Percentiles rank a stretch among this genome's conserved stretches.
phyloP scores from a whole-genome alignment of 2,888 invertebrate genomes.

The Coelopa pilipes region DNA sequence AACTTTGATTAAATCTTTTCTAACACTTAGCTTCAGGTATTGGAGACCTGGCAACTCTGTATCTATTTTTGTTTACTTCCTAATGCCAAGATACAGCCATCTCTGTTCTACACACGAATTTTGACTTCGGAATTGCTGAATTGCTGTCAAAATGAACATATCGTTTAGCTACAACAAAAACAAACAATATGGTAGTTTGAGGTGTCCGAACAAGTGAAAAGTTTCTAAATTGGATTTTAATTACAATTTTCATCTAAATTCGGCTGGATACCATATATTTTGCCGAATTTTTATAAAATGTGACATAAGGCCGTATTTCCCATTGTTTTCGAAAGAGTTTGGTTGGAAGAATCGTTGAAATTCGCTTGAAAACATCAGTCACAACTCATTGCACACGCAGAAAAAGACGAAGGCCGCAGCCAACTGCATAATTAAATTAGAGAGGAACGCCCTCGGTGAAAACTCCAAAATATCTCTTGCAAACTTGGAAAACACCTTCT shows the following conservation, averaged over 20 bases:
- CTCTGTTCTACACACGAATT: too few relatives aligned
- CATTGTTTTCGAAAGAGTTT: not conserved
- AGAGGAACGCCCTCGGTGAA: conserved; percentile 23
- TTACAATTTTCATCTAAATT: not conserved
- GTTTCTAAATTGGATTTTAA: conserved; percentile 21
- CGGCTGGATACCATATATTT: too few relatives aligned
- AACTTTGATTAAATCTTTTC: too few relatives aligned
- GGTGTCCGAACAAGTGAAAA: conserved; percentile 28
- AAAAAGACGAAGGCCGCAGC: not conserved
- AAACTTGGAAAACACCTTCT: not conserved
- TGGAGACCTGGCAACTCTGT: too few relatives aligned
- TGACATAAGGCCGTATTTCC: not conserved
- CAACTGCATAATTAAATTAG: conserved; percentile 40
- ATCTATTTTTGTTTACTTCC: too few relatives aligned
- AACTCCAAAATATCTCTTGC: not conserved
- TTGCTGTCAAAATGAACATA: too few relatives aligned
- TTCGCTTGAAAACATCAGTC: not conserved
- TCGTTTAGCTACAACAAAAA: too few relatives aligned
- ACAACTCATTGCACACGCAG: conserved; percentile 2
- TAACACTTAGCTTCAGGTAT: too few relatives aligned
- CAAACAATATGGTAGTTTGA: not conserved
- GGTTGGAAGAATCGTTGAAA: not conserved
- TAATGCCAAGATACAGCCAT: too few relatives aligned
- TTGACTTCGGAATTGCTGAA: too few relatives aligned
- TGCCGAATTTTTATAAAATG: not conserved